Conservation (phyloP, 2,888 invertebrate genomes). For the Aproaerema taeniolella region DNA sequence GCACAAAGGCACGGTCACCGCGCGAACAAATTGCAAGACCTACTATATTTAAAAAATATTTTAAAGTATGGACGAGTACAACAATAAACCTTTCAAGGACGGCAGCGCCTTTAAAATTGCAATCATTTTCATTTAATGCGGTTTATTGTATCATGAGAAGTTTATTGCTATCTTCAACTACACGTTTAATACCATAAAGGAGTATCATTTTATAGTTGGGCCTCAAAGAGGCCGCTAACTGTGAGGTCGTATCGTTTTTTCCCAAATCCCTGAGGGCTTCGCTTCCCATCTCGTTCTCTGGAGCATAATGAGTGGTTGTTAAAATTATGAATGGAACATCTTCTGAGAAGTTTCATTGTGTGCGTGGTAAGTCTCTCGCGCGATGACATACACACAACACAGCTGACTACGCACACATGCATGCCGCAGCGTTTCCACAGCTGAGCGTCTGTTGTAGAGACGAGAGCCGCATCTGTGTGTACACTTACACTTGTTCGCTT, state of each 20-base stretch:
- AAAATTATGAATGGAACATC: conserved; percentile 64
- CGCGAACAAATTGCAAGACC: no score
- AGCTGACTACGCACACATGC: conserved; percentile 15
- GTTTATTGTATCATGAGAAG: conserved; percentile 7
- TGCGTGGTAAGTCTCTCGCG: conserved; percentile 13
- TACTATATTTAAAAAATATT: no score
- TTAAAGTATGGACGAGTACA: no score
- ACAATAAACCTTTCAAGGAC: no score
- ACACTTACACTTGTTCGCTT: conserved; percentile 15
- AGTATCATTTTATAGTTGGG: conserved; percentile 18
- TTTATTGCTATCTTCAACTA: conserved; percentile 15
- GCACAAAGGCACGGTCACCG: no score
- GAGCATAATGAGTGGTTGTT: conserved; percentile 68
- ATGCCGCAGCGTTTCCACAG: neutral
- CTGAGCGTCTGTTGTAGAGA: neutral
- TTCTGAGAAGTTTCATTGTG: conserved; percentile 6
- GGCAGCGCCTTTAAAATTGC: no score
- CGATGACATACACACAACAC: conserved; percentile 9
- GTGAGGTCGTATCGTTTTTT: conserved; percentile 36
- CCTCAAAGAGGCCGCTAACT: conserved; percentile 31
- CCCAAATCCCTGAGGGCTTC: conserved; percentile 41
- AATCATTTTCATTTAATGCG: neutral
- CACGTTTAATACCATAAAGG: conserved; percentile 11
- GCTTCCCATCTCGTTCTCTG: conserved; percentile 47
- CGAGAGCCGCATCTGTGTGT: conserved; percentile 6